A percentile compares a stretch with the other conserved stretches of the same genome.
Conservation (phyloP, 1,140 invertebrate genomes). For the Heliconius eleuchia region DNA sequence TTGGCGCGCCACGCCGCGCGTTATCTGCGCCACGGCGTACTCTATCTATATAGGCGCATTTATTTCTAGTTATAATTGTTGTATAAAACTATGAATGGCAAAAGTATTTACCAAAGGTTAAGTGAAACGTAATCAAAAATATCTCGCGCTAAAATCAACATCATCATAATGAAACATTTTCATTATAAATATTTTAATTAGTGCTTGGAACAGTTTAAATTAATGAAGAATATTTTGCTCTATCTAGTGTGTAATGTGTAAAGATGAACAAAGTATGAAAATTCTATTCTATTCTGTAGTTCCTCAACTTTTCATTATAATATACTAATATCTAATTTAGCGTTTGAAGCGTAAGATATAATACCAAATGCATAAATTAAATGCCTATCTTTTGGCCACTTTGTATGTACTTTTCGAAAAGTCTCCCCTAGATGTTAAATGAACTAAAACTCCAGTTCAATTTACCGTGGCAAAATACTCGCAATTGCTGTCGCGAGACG, state of each 20-base stretch:
- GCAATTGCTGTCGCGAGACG: constrained; percentile 41
- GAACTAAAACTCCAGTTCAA: constrained; percentile 44
- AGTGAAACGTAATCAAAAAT: constrained; percentile 9
- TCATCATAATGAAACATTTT: constrained; percentile 5
- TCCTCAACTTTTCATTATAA: constrained; percentile 2
- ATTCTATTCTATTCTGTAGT: background rate
- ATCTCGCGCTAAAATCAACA: background rate
- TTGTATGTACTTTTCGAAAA: constrained; percentile 30
- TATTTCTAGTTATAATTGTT: too few species aligned
- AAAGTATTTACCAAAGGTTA: constrained; percentile 1
- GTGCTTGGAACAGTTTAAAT: background rate
- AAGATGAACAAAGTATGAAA: constrained; percentile 3
- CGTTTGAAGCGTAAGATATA: background rate
- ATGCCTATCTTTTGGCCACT: background rate
- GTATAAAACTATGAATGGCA: background rate
- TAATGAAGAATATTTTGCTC: constrained; percentile 6
- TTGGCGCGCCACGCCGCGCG: too few species aligned
- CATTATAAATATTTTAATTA: constrained; percentile 2
- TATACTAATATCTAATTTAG: background rate
- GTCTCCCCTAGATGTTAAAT: constrained; percentile 35
- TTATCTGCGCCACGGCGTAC: too few species aligned
- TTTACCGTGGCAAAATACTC: constrained; percentile 38
- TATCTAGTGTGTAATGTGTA: background rate
- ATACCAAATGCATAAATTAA: constrained; percentile 29
- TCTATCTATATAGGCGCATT: too few species aligned